Conservation (phyloP, 2,113 vertebrate genomes). For the Bagarius yarrelli region DNA sequence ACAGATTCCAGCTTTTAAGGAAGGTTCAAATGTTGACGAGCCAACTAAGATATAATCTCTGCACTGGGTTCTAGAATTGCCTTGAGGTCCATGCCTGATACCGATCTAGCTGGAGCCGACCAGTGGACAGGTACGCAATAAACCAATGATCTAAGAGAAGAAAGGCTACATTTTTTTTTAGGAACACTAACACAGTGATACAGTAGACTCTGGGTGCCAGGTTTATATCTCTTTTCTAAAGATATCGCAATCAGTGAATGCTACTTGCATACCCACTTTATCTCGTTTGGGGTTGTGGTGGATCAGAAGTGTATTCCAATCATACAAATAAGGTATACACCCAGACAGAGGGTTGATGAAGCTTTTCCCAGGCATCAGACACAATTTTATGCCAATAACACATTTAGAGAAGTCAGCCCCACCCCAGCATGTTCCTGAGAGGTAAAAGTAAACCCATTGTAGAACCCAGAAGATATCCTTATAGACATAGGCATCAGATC, state of each 20-base stretch:
- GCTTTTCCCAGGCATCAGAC: background rate
- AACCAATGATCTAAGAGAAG: slow-evolving; percentile 8
- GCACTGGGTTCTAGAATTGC: background rate
- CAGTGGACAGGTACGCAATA: background rate
- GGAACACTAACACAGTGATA: background rate
- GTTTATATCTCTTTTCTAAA: background rate
- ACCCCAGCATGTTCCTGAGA: too few species aligned
- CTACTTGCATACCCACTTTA: background rate
- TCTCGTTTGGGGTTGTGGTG: background rate
- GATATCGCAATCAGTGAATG: background rate
- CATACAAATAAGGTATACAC: too few species aligned
- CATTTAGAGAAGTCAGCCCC: background rate
- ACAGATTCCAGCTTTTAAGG: background rate
- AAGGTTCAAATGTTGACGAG: background rate
- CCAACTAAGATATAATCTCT: background rate
- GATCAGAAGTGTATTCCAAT: background rate
- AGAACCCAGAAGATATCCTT: background rate
- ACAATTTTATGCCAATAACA: background rate
- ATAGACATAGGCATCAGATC: background rate
- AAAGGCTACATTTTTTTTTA: background rate
- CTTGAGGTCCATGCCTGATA: background rate
- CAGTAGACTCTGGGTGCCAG: background rate
- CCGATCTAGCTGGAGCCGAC: background rate
- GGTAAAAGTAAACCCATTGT: background rate
- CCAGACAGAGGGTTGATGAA: background rate